A percentile compares a stretch with the other conserved stretches of the same genome.
Evolutionary conservation across 2,113 vertebrate species (phyloP).

Genomic region (Nestor notabilis): DNA sequence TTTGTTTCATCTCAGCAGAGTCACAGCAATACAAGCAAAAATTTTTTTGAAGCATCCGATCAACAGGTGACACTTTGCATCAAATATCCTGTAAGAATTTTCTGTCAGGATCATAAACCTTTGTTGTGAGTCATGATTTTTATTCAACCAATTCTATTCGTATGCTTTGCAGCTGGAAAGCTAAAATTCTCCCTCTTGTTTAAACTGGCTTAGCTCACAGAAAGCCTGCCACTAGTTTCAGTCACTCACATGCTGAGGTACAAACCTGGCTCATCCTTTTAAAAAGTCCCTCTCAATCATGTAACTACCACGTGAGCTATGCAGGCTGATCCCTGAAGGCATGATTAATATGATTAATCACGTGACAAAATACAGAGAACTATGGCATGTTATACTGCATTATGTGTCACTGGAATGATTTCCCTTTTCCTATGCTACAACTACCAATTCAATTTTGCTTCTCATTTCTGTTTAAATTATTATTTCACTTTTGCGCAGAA

Average conservation of each 20-base stretch:
- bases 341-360: not conserved
- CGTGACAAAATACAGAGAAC: not conserved
- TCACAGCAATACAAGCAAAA: not conserved
- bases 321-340: not conserved
- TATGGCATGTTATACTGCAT: fast-evolving
- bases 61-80: not conserved
- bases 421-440: not conserved
- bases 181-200: not conserved
- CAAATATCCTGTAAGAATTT: not conserved
- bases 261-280: not conserved
- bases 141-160: not conserved
- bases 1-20: not conserved
- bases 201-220: not conserved
- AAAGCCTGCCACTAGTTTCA: not conserved
- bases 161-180: not conserved
- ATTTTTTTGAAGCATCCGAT: not conserved
- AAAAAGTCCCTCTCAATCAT: not conserved
- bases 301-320: not conserved
- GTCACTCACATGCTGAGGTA: not conserved
- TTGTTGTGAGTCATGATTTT: not conserved
- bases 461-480: not conserved
- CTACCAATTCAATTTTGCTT: not conserved
- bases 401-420: not conserved
- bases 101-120: not conserved
- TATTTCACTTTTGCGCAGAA: not conserved